Base-by-base conservation (phyloP, 1,140 invertebrate genomes). In the Tetramorium parvispinum region DNA sequence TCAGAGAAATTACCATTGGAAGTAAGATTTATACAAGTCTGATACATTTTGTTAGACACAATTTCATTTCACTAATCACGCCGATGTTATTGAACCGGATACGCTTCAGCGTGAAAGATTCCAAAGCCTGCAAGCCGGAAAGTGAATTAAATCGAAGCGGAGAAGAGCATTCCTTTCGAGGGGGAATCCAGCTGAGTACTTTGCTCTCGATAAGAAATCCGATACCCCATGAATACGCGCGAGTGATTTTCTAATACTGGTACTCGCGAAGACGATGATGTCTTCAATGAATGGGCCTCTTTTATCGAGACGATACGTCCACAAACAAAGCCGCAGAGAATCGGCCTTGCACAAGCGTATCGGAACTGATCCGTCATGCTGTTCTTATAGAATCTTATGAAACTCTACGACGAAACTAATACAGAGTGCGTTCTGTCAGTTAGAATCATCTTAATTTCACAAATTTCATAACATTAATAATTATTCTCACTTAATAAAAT, bases 261-360 rank as follows among this genome's bases (percentile, higher is more conserved):
- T 66, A 46, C n/a, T 40, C 61, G 21, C 21, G 46, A 79, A 79
- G 37, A 65, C 27, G 61, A n/a, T n/a, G n/a, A n/a, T n/a, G n/a
- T n/a, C n/a, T 55, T 40, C 77, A 61, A 66, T 79, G 77, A 79
- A 79, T 68, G 61, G 27, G n/a, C 3, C 61, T 21, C 46, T 53
- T 66, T 66, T 68, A 53, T 37, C 77, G 46, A 37, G 61, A 21
- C 18, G 61, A 66, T 66, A 79, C 61, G 61, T 79, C 61, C n/a
- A 40, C 61, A 79, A 79, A 79, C 61, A 66, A 79, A 53, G 16
- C 77, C 77, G 46, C 77, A 32, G 77, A 79, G 27, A 79, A 79
- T 79, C 46, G 46, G 21, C 13, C 46, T 79, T 61, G 77, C 61
- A 40, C 77, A 53, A 79, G 61, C 77, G 27, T 79, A 65, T 79